Evolutionary conservation across 1,140 invertebrate genomes (phyloP), one percentile per base, ranked within the genome.

Genomic region (Drosophila lowei): DNA sequence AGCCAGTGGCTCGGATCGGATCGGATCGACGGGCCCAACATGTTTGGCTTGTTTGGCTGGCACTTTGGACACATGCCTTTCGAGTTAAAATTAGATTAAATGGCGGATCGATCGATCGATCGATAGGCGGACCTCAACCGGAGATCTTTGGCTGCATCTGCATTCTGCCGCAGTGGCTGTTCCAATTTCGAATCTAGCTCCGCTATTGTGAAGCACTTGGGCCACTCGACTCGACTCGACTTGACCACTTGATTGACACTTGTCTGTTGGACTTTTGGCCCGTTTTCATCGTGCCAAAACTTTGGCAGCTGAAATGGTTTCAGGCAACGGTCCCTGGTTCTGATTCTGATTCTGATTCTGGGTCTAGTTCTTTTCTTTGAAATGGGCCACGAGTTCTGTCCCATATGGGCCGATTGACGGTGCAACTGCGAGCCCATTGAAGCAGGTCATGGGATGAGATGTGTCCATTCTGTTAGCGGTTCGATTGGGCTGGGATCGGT

Each of bases 21-120:
- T 18, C 18, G 18, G 18, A 18, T 18, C 18, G 18, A n/a, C n/a
- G n/a, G 65, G 72, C 48, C 55, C 54, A 85, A 85, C 80, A 63
- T 70, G 77, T 85, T 85, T 85, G 81, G 49, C 77, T 85, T 66
- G 77, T 85, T 85, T 52, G 48, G 42, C 25, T 38, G 50, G 30
- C 50, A 64, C 65, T 38, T 54, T 65, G 58, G 52, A 61, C 62
- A 61, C 62, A 81, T 80, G 78, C 78, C 72, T 56, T 78, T 81
- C 55, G 47, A 85, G 80, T 86, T 86, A 88, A 86, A 86, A 77
- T 85, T 86, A 86, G 81, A 86, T 85, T 85, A 88, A 71, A 66
- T 88, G 62, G 61, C 59, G 65, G 25, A 44, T 50, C 62, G 58
- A 60, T 61, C 49, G 48, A 28, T 46, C 42, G n/a, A 64, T 30